phyloP scores from a whole-genome alignment of 2,888 invertebrate genomes.

The Horisme vitalbata region DNA sequence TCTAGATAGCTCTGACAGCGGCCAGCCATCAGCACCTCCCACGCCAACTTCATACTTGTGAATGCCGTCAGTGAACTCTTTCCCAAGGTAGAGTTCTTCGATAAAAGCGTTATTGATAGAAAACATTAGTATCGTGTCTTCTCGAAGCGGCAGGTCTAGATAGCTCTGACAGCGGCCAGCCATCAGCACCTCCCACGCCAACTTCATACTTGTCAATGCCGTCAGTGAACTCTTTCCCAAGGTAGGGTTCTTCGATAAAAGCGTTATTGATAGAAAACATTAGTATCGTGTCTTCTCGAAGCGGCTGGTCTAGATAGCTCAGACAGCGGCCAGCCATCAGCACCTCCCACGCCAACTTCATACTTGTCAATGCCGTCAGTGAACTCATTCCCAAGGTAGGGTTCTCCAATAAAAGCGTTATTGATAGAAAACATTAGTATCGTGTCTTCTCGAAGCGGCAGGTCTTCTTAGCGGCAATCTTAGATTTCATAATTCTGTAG shows the following conservation, averaged over 20 bases:
- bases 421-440: too few relatives aligned
- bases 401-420: too few relatives aligned
- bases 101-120: too few relatives aligned
- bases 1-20: conserved; percentile 72
- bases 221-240: conserved; percentile 92
- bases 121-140: too few relatives aligned
- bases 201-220: conserved; percentile 94
- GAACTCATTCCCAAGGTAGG: conserved; percentile 90
- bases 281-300: conserved; percentile 67
- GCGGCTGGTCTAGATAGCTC: conserved; percentile 74
- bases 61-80: conserved; percentile 93
- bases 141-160: conserved; percentile 72
- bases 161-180: conserved; percentile 71
- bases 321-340: conserved; percentile 67
- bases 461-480: too few relatives aligned
- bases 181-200: conserved; percentile 81
- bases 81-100: conserved; percentile 88
- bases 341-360: conserved; percentile 86
- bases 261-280: too few relatives aligned
- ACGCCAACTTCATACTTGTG: conserved; percentile 91
- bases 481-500: too few relatives aligned
- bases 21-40: conserved; percentile 69
- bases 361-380: conserved; percentile 94
- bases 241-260: too few relatives aligned
- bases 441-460: too few relatives aligned